These are phyloP conservation scores for Ectemnius lituratus DNA, from an alignment of 2,888 invertebrate genomes.

Conservation along the genomic window DNA sequence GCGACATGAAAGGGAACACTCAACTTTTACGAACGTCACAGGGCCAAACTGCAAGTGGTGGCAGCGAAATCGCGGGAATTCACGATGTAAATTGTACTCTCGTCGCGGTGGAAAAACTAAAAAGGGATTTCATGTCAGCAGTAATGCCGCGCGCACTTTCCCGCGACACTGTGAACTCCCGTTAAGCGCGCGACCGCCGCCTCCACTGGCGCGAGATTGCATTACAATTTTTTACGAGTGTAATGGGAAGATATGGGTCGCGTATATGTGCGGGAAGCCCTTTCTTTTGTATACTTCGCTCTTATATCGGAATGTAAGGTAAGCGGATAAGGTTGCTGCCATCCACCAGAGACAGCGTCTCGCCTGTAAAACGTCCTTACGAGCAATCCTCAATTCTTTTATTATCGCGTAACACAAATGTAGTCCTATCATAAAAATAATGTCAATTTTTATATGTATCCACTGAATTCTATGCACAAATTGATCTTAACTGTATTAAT, in stretches of 20 bases:
- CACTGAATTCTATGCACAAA: too few relatives aligned
- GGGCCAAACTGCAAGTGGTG: too few relatives aligned
- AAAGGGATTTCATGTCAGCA: conserved; percentile 4
- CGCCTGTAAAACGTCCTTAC: too few relatives aligned
- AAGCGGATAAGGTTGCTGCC: background rate
- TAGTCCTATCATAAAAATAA: too few relatives aligned
- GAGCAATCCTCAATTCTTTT: too few relatives aligned
- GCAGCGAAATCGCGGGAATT: background rate
- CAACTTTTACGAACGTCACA: conserved; percentile 1
- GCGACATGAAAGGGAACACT: too few relatives aligned
- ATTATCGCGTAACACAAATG: too few relatives aligned
- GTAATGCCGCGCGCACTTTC: background rate
- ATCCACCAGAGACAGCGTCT: too few relatives aligned
- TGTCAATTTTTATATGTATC: too few relatives aligned
- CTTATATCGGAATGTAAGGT: background rate
- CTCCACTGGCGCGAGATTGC: background rate
- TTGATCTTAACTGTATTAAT: too few relatives aligned
- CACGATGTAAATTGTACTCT: background rate
- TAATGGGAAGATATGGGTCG: background rate
- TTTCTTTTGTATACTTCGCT: background rate
- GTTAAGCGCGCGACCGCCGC: background rate
- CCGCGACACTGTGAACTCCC: background rate
- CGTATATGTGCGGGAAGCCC: background rate
- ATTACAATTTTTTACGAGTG: conserved; percentile 3
- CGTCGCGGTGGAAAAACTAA: background rate